Evolutionary conservation across 2,888 invertebrate genomes (phyloP).

Genomic region (Oasisia sp.): DNA sequence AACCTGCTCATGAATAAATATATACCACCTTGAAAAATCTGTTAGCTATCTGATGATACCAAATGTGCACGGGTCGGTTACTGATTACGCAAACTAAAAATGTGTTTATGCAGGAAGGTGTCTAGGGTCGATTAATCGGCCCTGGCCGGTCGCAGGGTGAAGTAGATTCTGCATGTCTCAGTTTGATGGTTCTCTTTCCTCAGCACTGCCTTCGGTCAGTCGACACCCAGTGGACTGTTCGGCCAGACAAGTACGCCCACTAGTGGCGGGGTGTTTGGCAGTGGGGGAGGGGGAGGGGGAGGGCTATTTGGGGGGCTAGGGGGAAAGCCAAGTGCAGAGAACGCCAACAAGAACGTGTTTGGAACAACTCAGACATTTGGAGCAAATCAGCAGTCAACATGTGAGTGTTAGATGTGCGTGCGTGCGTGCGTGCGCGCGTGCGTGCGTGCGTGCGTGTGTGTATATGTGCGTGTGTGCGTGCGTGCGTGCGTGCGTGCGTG

Average conservation of each 20-base stretch:
- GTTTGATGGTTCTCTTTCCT: background rate
- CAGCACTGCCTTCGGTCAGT: conserved; percentile 34
- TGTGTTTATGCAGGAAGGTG: background rate
- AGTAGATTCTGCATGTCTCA: background rate
- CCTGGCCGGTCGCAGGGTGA: too few relatives aligned
- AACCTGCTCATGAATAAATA: too few relatives aligned
- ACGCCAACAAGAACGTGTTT: conserved; percentile 64
- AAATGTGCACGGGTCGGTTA: too few relatives aligned
- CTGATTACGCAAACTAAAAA: too few relatives aligned
- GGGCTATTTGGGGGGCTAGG: conserved; percentile 57
- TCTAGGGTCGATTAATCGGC: too few relatives aligned
- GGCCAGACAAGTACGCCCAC: conserved; percentile 32
- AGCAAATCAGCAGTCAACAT: background rate
- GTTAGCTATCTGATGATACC: too few relatives aligned
- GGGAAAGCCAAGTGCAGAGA: conserved; percentile 63
- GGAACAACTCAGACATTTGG: conserved; percentile 45
- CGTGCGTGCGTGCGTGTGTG: too few relatives aligned
- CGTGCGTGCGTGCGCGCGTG: background rate
- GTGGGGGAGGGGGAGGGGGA: conserved; percentile 44
- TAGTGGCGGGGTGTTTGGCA: conserved; percentile 34
- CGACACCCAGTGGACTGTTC: conserved; percentile 28
- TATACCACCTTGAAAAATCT: too few relatives aligned
- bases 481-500: too few relatives aligned
- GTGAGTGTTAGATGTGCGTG: background rate
- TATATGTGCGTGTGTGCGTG: too few relatives aligned